Base-by-base conservation (phyloP, 2,888 invertebrate genomes). In the Ctena decussata region DNA sequence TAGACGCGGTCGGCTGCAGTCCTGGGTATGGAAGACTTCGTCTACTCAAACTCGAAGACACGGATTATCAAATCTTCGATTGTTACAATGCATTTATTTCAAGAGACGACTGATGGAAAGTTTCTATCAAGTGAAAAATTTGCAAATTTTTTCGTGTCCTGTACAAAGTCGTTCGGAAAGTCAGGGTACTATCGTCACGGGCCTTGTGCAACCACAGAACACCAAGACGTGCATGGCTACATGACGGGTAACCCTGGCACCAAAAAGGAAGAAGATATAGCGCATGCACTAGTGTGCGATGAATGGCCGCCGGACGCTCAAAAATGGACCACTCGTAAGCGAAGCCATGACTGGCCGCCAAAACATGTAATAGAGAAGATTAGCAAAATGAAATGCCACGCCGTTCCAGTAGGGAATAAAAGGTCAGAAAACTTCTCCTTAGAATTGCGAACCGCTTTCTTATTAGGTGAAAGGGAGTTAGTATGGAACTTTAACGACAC, bases 371-470 rank as follows among this genome's bases (percentile, higher is more conserved):
- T 65, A 5, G 35, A 65, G 3, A 6, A 8, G 21, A 18, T 35
- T 1, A 32, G 21, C 11, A 1, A 32, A 6, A 3, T 65, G 21
- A 15, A 15, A 11, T 65, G 32, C 24, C 12, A 18, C 5, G 18
- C 21, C 12, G 11, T 65, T 11, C 65, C 32, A 12, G 65, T 46
- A n/a, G 44, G 73, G 21, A 18, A 73, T 30, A 44, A 44, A 8
- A 32, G n/a, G 1, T 46, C 44, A 8, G 24, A 44, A 1, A 21
- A 73, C 15, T 37, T 8, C 0, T 27, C 32, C 12, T 1, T 73
- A 30, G 30, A 73, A 27, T 73, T 44, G 73, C n/a, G 73, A 30
- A 27, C 46, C 27, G 73, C 73, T 30, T 73, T 73, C 32, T 24
- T 46, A 27, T 12, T n/a, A 24, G n/a, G 18, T 37, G 73, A 73